Percentiles rank a stretch among this genome's conserved stretches.
These are phyloP conservation scores for Corapipo altera DNA, from an alignment of 2,113 vertebrate genomes.

Conservation along the genomic window DNA sequence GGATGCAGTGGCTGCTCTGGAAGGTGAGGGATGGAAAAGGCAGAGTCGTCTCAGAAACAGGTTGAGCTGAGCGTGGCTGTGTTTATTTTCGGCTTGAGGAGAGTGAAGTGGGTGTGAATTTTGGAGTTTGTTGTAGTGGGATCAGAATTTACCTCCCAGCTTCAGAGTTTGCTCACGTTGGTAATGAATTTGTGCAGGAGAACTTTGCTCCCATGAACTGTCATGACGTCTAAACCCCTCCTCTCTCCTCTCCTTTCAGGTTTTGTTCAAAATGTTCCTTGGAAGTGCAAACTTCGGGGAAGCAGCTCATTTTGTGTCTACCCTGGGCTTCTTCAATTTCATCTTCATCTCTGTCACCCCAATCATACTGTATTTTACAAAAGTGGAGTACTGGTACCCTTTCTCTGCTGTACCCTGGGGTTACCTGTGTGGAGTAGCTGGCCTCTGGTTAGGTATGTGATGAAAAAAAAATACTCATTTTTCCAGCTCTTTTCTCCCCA, in stretches of 20 bases:
- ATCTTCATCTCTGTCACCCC: constrained; percentile 96
- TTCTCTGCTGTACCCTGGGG: constrained; percentile 95
- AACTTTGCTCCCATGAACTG: neutral
- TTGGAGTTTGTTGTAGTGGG: neutral
- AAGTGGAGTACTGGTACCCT: constrained; percentile 95
- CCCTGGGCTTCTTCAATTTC: constrained; percentile 96
- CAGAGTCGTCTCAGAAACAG: neutral
- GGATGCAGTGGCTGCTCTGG: neutral
- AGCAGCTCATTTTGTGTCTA: constrained; percentile 94
- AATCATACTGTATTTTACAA: constrained; percentile 93
- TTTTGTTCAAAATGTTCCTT: constrained; percentile 98
- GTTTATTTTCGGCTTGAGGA: neutral
- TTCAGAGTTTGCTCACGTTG: fast-evolving
- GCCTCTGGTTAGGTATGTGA: constrained; percentile 92
- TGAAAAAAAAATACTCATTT: fast-evolving
- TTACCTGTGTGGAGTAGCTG: constrained; percentile 94
- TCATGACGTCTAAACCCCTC: neutral
- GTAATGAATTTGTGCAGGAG: neutral
- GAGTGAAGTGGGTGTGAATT: neutral
- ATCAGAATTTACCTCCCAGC: neutral
- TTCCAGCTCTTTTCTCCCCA: neutral
- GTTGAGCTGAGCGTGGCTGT: neutral
- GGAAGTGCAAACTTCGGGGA: constrained; percentile 96
- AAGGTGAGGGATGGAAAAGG: neutral
- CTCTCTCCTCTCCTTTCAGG: constrained; percentile 71